phyloP scores from a whole-genome alignment of 2,888 invertebrate genomes.

The Sphecodes monilicornis region DNA sequence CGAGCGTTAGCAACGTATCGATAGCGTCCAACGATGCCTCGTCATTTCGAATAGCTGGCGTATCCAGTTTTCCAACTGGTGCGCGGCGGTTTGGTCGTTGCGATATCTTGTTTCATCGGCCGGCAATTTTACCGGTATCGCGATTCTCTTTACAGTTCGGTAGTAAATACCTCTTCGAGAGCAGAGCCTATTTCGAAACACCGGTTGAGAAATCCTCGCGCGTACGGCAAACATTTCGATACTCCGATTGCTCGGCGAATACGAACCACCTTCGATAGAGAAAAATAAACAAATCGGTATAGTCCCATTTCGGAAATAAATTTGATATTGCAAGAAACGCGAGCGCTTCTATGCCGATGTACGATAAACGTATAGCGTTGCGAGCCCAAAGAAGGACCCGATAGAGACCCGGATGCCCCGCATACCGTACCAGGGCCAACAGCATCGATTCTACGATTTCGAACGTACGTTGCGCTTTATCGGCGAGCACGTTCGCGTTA shows the following conservation, averaged over 20 bases:
- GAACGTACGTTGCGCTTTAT: slow-evolving; percentile 68
- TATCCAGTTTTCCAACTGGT: slow-evolving; percentile 20
- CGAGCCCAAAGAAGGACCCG: slow-evolving; percentile 37
- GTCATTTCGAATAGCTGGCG: slow-evolving; percentile 18
- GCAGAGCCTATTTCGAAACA: background rate
- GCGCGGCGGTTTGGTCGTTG: slow-evolving; percentile 7
- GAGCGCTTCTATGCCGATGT: slow-evolving; percentile 68
- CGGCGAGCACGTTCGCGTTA: slow-evolving; percentile 54
- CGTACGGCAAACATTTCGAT: too few species aligned
- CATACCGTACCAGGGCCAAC: slow-evolving; percentile 64
- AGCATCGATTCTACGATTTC: slow-evolving; percentile 46
- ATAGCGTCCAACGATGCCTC: slow-evolving; percentile 15
- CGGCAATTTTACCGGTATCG: background rate
- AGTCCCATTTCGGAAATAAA: background rate
- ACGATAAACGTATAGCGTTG: background rate
- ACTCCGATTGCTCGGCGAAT: background rate
- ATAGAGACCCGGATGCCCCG: slow-evolving; percentile 62
- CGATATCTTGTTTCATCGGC: slow-evolving; percentile 14
- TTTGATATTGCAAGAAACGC: background rate
- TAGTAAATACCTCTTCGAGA: background rate
- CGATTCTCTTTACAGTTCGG: background rate
- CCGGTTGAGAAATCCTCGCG: background rate
- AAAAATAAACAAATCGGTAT: background rate
- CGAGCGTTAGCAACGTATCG: slow-evolving; percentile 12
- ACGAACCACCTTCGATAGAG: background rate